phyloP scores from a whole-genome alignment of 2,113 vertebrate species.

The Talpa occidentalis region DNA sequence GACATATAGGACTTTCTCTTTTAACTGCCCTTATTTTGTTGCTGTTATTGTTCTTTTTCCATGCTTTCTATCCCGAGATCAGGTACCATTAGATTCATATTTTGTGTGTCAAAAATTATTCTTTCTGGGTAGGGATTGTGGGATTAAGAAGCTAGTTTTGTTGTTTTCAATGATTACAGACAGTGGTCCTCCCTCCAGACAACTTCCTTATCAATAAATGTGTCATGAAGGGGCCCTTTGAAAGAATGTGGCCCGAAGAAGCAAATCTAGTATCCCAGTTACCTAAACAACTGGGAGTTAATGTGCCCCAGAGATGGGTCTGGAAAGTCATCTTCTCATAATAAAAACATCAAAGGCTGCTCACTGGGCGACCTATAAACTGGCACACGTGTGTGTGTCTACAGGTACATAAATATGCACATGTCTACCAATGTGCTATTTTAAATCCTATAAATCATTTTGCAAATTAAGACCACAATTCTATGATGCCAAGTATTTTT shows the following conservation, averaged over 20 bases:
- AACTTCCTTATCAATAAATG: constrained; percentile 15
- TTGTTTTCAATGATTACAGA: constrained; percentile 25
- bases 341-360: background rate
- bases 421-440: background rate
- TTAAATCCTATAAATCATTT: background rate
- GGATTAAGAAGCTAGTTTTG: constrained; percentile 19
- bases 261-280: background rate
- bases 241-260: background rate
- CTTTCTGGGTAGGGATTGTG: background rate
- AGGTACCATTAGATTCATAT: constrained; percentile 35
- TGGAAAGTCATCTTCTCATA: background rate
- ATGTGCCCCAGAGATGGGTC: background rate
- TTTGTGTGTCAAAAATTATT: constrained; percentile 12
- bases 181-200: background rate
- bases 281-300: background rate
- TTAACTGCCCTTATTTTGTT: constrained; percentile 10
- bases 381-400: background rate
- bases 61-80: background rate
- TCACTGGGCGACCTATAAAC: background rate
- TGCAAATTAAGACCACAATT: background rate
- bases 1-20: constrained; percentile 17
- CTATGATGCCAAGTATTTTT: constrained; percentile 19
- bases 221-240: background rate
- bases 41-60: background rate
- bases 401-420: background rate